Base-by-base conservation (phyloP, 2,888 invertebrate genomes). In the Folsomia candida region DNA sequence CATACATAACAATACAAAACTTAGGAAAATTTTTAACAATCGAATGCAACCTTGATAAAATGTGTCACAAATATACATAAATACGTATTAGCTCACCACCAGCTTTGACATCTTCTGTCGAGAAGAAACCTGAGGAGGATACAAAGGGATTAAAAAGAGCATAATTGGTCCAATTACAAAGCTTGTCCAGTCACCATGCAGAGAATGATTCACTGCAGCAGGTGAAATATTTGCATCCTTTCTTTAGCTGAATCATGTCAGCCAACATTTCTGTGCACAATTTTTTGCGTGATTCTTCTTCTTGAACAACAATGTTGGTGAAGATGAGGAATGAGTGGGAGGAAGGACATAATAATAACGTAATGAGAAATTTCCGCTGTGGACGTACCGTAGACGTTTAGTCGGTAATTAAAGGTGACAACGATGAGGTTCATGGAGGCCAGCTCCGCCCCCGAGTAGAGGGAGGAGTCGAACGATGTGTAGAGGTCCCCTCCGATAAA, bases 371-470 rank as follows among this genome's bases (percentile, higher is more conserved):
- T 51, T 51, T 18, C 18, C 3, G n/a, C n/a, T n/a, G n/a, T n/a
- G 28, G 47, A 25, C 47, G 1, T 77, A 83, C 83, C 89, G 76
- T 91, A 88, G 28, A 90, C 85, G 80, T 91, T 90, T 37, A 88
- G 86, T 29, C 91, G 86, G 82, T 89, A 91, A 78, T 88, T 88
- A 26, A 89, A 86, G 2, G 89, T 88, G 1, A 91, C 88, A 1
- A 91, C 88, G 1, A 91, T 87, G 3, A 90, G 81, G 2, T 89
- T 89, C 82, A 90, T 89, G 2, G 88, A 86, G 1, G 91, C 89
- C 63, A 91, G 83, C 81, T 91, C 91, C 81, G 91, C 87, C n/a
- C 90, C 91, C 1, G 89, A 80, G 70, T 80, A 81, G 51, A 81
- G 70, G 11, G 81, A 80, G 4, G 81, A 77, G 65, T 81, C 80